phyloP scores from a whole-genome alignment of 92 coral and sea anemone species.

The Heteractis magnifica region DNA sequence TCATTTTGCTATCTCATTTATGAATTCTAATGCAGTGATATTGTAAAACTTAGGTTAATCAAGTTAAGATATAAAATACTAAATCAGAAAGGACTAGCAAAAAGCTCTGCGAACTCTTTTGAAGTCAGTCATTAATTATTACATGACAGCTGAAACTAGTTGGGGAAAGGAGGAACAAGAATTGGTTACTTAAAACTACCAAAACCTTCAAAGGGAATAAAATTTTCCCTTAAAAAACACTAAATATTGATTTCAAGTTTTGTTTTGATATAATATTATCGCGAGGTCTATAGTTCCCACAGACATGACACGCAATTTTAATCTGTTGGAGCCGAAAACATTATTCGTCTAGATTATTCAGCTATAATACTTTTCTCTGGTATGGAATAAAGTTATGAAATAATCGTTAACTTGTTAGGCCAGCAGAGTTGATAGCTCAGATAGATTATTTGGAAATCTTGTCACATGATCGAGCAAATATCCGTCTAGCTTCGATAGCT shows the following conservation, averaged over 20 bases:
- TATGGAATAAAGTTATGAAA: slow-evolving; percentile 19
- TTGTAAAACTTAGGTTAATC: slow-evolving; percentile 24
- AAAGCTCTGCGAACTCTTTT: slow-evolving; percentile 16
- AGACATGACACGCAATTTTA: slow-evolving; percentile 14
- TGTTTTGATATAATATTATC: slow-evolving; percentile 31
- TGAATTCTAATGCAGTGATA: slow-evolving; percentile 33
- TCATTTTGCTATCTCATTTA: slow-evolving; percentile 23
- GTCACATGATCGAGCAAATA: slow-evolving; percentile 25
- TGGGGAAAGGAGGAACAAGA: slow-evolving; percentile 9
- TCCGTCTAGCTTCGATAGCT: slow-evolving; percentile 21
- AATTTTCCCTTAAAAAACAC: slow-evolving; percentile 11
- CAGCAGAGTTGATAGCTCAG: slow-evolving; percentile 5
- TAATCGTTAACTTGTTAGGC: slow-evolving; percentile 16
- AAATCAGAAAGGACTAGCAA: slow-evolving; percentile 15
- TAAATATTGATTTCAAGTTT: slow-evolving; percentile 31
- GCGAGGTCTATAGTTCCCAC: slow-evolving; percentile 16
- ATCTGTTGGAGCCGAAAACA: slow-evolving; percentile 25
- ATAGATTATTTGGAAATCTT: slow-evolving; percentile 23
- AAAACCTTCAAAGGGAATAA: slow-evolving; percentile 35
- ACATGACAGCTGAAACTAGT: slow-evolving; percentile 41
- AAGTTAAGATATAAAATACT: slow-evolving; percentile 21
- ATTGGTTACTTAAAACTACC: slow-evolving; percentile 10
- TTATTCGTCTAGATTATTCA: slow-evolving; percentile 7
- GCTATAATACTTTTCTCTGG: slow-evolving; percentile 8
- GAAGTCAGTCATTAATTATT: slow-evolving; percentile 43